A percentile compares a stretch with the other conserved stretches of the same genome.
These are phyloP conservation scores for Limulus polyphemus DNA, from an alignment of 2,888 invertebrate species.

Conservation along the genomic window DNA sequence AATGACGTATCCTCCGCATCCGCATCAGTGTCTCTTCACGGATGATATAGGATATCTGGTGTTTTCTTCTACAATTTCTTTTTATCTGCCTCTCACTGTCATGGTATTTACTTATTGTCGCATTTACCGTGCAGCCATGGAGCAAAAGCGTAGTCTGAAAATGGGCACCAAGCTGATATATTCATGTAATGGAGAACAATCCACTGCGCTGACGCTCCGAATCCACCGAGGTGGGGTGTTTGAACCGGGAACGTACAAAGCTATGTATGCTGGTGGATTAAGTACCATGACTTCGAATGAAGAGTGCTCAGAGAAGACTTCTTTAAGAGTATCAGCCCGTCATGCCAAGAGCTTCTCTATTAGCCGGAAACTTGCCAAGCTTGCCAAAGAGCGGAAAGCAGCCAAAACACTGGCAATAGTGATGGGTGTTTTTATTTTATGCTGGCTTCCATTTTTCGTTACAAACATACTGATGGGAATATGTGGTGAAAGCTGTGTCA, in stretches of 20 bases:
- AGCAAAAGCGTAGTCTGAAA: slow-evolving; percentile 78
- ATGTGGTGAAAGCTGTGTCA: slow-evolving; percentile 56
- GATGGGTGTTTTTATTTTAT: slow-evolving; percentile 85
- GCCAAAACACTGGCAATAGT: slow-evolving; percentile 94
- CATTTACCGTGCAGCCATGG: slow-evolving; percentile 85
- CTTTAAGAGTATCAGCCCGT: slow-evolving; percentile 14
- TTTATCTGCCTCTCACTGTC: slow-evolving; percentile 88
- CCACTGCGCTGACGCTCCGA: slow-evolving; percentile 55
- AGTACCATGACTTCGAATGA: slow-evolving; percentile 1
- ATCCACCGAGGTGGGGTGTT: slow-evolving; percentile 74
- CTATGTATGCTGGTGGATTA: slow-evolving; percentile 1
- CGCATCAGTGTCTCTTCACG: slow-evolving; percentile 85
- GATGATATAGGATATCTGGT: slow-evolving; percentile 91
- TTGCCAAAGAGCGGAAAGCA: slow-evolving; percentile 93
- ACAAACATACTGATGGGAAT: slow-evolving; percentile 84
- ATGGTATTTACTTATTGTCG: slow-evolving; percentile 98
- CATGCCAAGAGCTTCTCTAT: slow-evolving; percentile 70
- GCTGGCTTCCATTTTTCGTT: slow-evolving; percentile 95
- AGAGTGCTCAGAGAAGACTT: slow-evolving; percentile 9
- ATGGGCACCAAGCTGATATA: slow-evolving; percentile 61
- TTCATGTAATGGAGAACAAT: slow-evolving; percentile 28
- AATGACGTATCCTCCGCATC: slow-evolving; percentile 32
- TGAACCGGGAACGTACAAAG: slow-evolving; percentile 1
- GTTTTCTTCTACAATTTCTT: slow-evolving; percentile 94
- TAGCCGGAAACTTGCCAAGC: slow-evolving; percentile 82